Base-by-base conservation (phyloP, 2,797 vertebrate species). In the Manis javanica region DNA sequence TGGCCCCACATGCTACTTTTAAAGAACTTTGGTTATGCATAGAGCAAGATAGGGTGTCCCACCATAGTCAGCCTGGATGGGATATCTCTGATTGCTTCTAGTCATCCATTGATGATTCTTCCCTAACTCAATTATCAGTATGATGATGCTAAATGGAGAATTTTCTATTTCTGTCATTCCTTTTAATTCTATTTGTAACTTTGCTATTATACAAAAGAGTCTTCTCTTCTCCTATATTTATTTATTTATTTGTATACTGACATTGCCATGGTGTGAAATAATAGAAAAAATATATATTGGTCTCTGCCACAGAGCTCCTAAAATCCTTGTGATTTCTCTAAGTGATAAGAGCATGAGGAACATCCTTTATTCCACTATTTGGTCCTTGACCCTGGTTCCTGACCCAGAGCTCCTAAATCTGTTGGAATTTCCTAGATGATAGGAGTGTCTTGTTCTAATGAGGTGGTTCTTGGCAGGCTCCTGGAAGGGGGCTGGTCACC, bases 21-120 rank as follows among this genome's bases (percentile, higher is more conserved):
- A 74, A 77, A 78, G 66, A 93, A 59, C 42, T 84, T 95, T 88
- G 64, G 87, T 75, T 75, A 85, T 46, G 61, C 29, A 53, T 57
- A 21, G 21, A 69, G 16, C 46, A 72, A 84, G 19, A 29, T 75
- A 31, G 37, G 59, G n/a, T 83, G 39, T 64, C 21, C 12, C 64
- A 39, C 24, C 14, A 8, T 29, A 2, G 21, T 84, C 55, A 83
- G 39, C 46, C 29, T 55, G 12, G 37, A 34, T 72, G 69, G 4
- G 63, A 72, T 29, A 23, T 61, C 57, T 63, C 66, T 46, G 29
- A 81, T 29, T 82, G 21, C n/a, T 53, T 63, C 29, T 72, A 71
- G 83, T 81, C 4, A n/a, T 74, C n/a, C 46, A 90, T 24, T 71
- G 37, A 77, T 71, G 53, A 77, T 42, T 90, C 18, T 87, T 63